phyloP scores from a whole-genome alignment of 2,888 invertebrate genomes.

The Erebia aethiops region DNA sequence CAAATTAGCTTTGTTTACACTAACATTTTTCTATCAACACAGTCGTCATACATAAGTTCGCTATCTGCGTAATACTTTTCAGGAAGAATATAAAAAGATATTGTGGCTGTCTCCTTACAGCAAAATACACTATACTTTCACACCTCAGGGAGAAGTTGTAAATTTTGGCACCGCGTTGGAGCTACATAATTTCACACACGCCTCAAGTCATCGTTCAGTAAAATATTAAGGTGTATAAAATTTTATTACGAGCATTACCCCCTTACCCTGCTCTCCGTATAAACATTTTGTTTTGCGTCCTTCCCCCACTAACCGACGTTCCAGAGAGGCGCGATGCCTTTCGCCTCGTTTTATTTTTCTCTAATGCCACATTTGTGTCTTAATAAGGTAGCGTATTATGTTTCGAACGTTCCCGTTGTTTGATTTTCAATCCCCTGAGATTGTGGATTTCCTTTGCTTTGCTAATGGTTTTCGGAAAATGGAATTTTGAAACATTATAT shows the following conservation, averaged over 20 bases:
- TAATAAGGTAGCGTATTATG: conserved; percentile 77
- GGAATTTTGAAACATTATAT: conserved; percentile 59
- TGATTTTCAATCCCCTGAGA: conserved; percentile 75
- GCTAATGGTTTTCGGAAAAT: conserved; percentile 65
- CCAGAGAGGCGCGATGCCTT: conserved; percentile 44
- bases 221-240: conserved; percentile 81
- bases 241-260: conserved; percentile 79
- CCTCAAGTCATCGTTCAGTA: conserved; percentile 76
- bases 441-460: conserved; percentile 64
- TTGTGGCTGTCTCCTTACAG: conserved; percentile 40
- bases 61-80: not conserved
- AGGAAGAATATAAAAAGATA: conserved; percentile 23
- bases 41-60: not conserved
- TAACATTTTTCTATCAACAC: not conserved
- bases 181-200: conserved; percentile 76
- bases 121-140: conserved; percentile 48
- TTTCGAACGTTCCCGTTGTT: conserved; percentile 72
- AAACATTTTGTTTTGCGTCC: conserved; percentile 68
- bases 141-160: conserved; percentile 56
- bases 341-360: conserved; percentile 68
- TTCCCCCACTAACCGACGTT: conserved; percentile 9
- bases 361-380: conserved; percentile 77
- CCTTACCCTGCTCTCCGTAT: conserved; percentile 70
- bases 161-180: conserved; percentile 60
- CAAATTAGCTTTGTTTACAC: not conserved